Conservation (phyloP, 2,888 invertebrate genomes). For the Pardosa pseudoannulata region DNA sequence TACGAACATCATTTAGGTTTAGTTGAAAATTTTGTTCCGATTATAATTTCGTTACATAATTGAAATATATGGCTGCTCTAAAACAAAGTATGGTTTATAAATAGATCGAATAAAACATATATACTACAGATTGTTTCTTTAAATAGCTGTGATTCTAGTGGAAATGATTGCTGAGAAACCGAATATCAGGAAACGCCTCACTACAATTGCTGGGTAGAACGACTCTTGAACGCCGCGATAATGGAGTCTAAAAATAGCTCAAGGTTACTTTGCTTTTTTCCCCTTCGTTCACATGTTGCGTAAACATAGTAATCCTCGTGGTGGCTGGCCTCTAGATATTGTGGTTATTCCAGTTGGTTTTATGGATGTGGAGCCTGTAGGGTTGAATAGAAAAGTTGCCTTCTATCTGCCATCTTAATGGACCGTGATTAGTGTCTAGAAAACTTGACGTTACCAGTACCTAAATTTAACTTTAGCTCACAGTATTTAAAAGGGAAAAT, state of each 20-base stretch:
- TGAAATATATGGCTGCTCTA: no score
- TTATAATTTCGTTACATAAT: no score
- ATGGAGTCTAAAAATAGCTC: constrained; percentile 64
- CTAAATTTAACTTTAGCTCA: no score
- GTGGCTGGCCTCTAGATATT: neutral
- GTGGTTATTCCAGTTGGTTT: constrained; percentile 8
- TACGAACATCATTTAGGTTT: no score
- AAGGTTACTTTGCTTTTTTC: constrained; percentile 47
- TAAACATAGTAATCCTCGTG: constrained; percentile 28
- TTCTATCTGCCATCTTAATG: neutral
- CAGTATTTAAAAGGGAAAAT: no score
- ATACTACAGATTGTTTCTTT: neutral
- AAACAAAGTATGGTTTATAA: neutral
- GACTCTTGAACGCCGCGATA: constrained; percentile 39
- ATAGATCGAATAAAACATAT: neutral
- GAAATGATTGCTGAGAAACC: constrained; percentile 12
- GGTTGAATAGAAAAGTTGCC: neutral
- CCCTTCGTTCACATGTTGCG: constrained; percentile 56
- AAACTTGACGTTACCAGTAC: no score
- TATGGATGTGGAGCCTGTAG: neutral
- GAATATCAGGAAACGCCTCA: constrained; percentile 17
- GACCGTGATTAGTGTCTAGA: no score
- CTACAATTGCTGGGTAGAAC: constrained; percentile 21
- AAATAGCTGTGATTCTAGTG: neutral
- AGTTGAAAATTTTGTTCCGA: no score